Base-by-base conservation (phyloP, 1,140 invertebrate genomes). In the Reticulitermes speratus region DNA sequence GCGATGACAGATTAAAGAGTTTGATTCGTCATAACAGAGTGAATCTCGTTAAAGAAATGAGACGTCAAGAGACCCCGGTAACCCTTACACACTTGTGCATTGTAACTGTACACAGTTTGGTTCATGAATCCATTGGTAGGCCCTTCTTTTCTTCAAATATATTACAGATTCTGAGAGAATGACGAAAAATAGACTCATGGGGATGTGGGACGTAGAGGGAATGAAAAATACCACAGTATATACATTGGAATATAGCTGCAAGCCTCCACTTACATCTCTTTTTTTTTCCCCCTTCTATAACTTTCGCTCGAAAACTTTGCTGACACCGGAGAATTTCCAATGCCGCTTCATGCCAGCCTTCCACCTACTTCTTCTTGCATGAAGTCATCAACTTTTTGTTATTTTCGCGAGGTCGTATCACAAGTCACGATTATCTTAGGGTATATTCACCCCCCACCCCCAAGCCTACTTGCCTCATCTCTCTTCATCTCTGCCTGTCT, bases 331-430 rank as follows among this genome's bases (percentile, higher is more conserved):
- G 65, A 75, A 75, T 75, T 75, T 75, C 65, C 65, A 30, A 75
- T 75, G 65, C 25, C n/a, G 65, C 52, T 16, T 55, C 52, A 5
- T 55, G 52, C 52, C 52, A 21, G 14, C 65, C 65, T 30, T 75
- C 65, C n/a, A 75, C 65, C 65, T 75, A 75, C 65, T 75, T 75
- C 65, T 75, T 75, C 65, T 75, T 75, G 65, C 65, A 75, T 75
- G 65, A 75, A 75, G 65, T 75, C 65, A 75, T 75, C 65, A 75
- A 75, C 65, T 75, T 75, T 75, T 75, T 75, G 65, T 75, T 75
- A 75, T 75, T 75, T 75, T 75, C 65, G 65, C n/a, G 65, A 75
- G 65, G n/a, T 75, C 65, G 65, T 75, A 75, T 75, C 65, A 75
- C 65, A 75, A 75, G 65, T 75, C 65, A 75, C 65, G 65, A 75